Base-by-base conservation (phyloP, 2,113 vertebrate genomes). In the Pristiophorus japonicus region DNA sequence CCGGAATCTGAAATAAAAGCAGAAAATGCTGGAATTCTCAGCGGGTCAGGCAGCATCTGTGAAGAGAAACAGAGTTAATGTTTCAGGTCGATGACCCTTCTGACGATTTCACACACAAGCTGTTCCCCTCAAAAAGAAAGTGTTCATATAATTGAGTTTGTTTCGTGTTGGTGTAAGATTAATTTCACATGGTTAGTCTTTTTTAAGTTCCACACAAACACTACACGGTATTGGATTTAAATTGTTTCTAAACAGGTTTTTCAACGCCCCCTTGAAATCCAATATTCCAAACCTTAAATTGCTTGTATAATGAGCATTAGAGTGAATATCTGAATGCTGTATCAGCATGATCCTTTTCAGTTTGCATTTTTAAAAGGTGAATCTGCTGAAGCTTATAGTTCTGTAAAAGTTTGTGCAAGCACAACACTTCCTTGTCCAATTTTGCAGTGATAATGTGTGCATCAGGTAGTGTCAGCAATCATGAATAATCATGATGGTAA, bases 311-410 rank as follows among this genome's bases (percentile, higher is more conserved):
- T 66, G 51, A 90, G 85, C n/a, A 42, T 65, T 66, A 93, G 91
- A 42, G 18, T 38, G 91, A 94, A 94, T 66, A 8, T 45, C 63
- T 55, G 85, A 38, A 11, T 42, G 91, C 34, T 94, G 91, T 20
- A 66, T 66, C 63, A 94, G 63, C 91, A 2, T 66, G 38, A 94
- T 27, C 34, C n/a, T 66, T 66, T 42, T 66, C 91, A 66, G 62
- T 94, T 8, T 66, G 63, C 91, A 94, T 45, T 94, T 65, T 94
- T n/a, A 65, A 92, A 92, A 94, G 91, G 91, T 42, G 91, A 94
- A 94, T 66, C 8, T 67, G 63, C 91, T 94, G 91, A 94, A 94
- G 91, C 91, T 94, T 42, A 92, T 92, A 66, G 91, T 94, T 67
- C 59, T 65, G 62, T 24, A 20, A 63, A 63, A 4, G 42, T 66